phyloP scores from a whole-genome alignment of 2,797 vertebrate genomes.

The Enteromius anoplus region DNA sequence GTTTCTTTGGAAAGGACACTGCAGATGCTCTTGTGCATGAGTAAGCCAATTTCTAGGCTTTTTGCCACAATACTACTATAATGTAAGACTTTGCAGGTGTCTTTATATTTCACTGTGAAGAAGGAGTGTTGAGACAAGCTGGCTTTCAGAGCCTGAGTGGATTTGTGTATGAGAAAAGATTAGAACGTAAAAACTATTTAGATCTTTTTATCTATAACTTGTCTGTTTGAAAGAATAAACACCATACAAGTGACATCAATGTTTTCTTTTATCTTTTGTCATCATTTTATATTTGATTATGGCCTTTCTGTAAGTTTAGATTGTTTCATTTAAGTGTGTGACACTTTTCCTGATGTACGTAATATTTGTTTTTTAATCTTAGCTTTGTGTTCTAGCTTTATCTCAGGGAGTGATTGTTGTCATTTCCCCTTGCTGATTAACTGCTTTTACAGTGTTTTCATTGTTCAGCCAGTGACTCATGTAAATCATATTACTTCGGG shows the following conservation, averaged over 20 bases:
- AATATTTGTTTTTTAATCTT: slow-evolving; percentile 12
- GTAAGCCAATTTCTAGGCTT: slow-evolving; percentile 30
- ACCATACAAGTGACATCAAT: not conserved
- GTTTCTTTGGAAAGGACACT: slow-evolving; percentile 22
- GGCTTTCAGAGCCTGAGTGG: not conserved
- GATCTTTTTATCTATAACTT: slow-evolving; percentile 1
- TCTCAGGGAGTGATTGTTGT: not conserved
- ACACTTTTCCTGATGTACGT: slow-evolving; percentile 1
- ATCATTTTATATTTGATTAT: not conserved
- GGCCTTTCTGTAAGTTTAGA: not conserved
- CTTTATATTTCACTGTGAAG: slow-evolving; percentile 32
- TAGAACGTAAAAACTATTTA: not conserved
- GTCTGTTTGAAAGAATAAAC: not conserved
- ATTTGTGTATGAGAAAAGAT: not conserved
- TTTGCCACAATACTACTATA: slow-evolving; percentile 3
- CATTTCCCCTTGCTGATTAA: not conserved
- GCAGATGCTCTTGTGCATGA: slow-evolving; percentile 27
- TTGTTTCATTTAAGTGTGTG: not conserved
- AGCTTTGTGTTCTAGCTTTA: slow-evolving; percentile 29
- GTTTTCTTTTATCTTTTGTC: slow-evolving; percentile 8
- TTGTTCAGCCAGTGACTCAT: slow-evolving; percentile 1
- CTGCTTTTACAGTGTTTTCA: slow-evolving; percentile 17
- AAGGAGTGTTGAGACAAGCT: not conserved
- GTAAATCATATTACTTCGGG: not conserved
- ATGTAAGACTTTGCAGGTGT: slow-evolving; percentile 5